Conservation (phyloP, 2,797 vertebrate genomes). For the Kryptopterus vitreolus region DNA sequence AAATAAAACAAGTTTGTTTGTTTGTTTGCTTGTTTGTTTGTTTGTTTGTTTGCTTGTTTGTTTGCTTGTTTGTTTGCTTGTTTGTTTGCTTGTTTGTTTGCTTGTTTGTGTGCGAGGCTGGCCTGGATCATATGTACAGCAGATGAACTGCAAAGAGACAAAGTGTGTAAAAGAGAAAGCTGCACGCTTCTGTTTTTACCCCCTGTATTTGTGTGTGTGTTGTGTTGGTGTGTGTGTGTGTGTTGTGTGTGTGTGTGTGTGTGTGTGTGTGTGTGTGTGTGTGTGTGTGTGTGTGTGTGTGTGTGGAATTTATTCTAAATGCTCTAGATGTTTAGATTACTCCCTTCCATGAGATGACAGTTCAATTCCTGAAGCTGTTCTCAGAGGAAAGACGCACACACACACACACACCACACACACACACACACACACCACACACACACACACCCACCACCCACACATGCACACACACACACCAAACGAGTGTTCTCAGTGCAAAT, state of each 20-base stretch:
- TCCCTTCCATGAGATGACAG: constrained; percentile 11
- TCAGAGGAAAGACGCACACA: neutral
- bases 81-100: too few relatives aligned
- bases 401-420: neutral
- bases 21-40: too few relatives aligned
- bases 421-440: constrained; percentile 7
- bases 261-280: constrained; percentile 11
- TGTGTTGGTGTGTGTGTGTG: too few relatives aligned
- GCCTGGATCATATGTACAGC: neutral
- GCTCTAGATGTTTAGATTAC: constrained; percentile 17
- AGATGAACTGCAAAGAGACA: neutral
- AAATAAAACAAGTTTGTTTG: too few relatives aligned
- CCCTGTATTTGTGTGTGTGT: too few relatives aligned
- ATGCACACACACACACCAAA: neutral
- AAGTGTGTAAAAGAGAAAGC: neutral
- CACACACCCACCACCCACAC: neutral
- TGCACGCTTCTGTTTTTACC: neutral
- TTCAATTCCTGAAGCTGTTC: constrained; percentile 17
- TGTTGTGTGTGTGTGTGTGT: neutral
- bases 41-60: too few relatives aligned
- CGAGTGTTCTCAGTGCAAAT: too few relatives aligned
- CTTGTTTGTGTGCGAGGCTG: neutral
- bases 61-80: too few relatives aligned
- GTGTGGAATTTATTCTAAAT: neutral
- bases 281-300: neutral